phyloP scores from a whole-genome alignment of 2,888 invertebrate genomes.

The Chymomyza fuscimana region DNA sequence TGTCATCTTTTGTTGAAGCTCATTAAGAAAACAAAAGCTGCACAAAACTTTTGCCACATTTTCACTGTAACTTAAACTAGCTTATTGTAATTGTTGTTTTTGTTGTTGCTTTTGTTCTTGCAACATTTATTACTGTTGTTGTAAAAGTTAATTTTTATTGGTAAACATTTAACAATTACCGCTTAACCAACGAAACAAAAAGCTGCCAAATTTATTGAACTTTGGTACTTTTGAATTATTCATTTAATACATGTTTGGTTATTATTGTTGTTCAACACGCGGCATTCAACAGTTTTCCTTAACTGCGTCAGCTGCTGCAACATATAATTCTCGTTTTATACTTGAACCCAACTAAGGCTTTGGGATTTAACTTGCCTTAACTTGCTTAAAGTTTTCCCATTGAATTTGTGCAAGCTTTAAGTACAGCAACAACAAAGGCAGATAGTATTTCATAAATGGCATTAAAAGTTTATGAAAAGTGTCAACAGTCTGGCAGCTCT shows the following conservation, averaged over 20 bases:
- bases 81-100: constrained; percentile 24
- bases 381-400: neutral
- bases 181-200: constrained; percentile 30
- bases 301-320: constrained; percentile 20
- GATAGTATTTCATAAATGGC: constrained; percentile 23
- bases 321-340: neutral
- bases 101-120: neutral
- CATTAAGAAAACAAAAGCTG: constrained; percentile 68
- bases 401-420: neutral
- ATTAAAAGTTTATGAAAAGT: constrained; percentile 6
- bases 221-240: constrained; percentile 62
- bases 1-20: constrained; percentile 37
- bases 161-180: constrained; percentile 52
- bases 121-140: constrained; percentile 39
- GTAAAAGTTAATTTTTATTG: constrained; percentile 65
- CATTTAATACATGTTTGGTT: constrained; percentile 47
- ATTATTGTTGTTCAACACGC: constrained; percentile 6
- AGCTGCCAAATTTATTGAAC: constrained; percentile 54
- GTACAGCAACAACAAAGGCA: neutral
- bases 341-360: neutral
- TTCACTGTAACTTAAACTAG: constrained; percentile 26
- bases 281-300: constrained; percentile 3
- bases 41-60: constrained; percentile 48
- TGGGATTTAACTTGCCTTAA: constrained; percentile 18
- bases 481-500: neutral